A percentile compares a stretch with the other conserved stretches of the same genome.
phyloP scores from a whole-genome alignment of 1,140 invertebrate species.

The Halyomorpha halys region DNA sequence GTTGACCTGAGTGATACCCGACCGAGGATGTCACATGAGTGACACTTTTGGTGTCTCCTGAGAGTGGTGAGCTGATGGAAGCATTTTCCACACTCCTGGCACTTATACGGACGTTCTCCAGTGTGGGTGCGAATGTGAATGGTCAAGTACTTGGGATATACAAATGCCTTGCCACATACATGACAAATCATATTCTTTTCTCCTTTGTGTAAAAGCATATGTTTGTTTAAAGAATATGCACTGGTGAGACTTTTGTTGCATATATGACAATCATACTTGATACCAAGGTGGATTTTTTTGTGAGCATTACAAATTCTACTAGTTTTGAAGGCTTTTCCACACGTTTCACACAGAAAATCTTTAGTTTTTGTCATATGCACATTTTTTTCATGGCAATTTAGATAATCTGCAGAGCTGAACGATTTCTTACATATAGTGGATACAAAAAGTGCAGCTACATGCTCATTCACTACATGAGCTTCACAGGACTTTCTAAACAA shows the following conservation, averaged over 20 bases:
- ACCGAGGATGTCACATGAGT: no score
- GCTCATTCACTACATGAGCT: slow-evolving; percentile 34
- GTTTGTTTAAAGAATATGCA: slow-evolving; percentile 4
- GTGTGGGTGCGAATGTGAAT: slow-evolving; percentile 40
- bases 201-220: slow-evolving; percentile 17
- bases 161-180: slow-evolving; percentile 21
- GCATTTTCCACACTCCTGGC: slow-evolving; percentile 44
- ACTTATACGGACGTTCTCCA: slow-evolving; percentile 40
- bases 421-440: slow-evolving; percentile 46
- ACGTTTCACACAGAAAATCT: slow-evolving; percentile 42
- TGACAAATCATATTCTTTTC: slow-evolving; percentile 20
- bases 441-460: slow-evolving; percentile 43
- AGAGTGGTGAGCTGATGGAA: slow-evolving; percentile 60
- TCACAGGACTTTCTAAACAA: slow-evolving; percentile 36
- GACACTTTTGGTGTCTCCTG: slow-evolving; percentile 59
- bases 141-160: slow-evolving; percentile 17
- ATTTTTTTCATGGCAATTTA: slow-evolving; percentile 30
- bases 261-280: slow-evolving; percentile 26
- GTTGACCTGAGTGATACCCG: slow-evolving; percentile 55
- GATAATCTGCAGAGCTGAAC: slow-evolving; percentile 36
- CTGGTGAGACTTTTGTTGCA: slow-evolving; percentile 6
- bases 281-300: slow-evolving; percentile 44
- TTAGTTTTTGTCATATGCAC: slow-evolving; percentile 27
- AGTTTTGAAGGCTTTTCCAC: slow-evolving; percentile 45
- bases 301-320: slow-evolving; percentile 47